Percentiles rank a stretch among this genome's conserved stretches.
phyloP scores from a whole-genome alignment of 2,113 vertebrate genomes.

The Myanophis thanlyinensis region DNA sequence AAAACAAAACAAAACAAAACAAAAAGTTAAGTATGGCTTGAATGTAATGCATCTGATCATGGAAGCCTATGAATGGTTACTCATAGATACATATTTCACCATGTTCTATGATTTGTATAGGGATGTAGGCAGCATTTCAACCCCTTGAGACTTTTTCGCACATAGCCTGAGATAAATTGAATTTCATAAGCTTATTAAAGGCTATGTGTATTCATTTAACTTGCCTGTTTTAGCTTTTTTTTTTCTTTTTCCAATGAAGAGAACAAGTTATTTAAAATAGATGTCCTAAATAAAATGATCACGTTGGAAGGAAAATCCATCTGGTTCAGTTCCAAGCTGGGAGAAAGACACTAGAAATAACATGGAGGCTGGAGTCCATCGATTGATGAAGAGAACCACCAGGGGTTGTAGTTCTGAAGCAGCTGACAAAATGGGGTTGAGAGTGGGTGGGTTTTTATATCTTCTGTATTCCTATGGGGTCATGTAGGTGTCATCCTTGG shows the following conservation, averaged over 20 bases:
- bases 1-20: too few relatives aligned
- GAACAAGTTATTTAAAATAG: not conserved
- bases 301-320: too few relatives aligned
- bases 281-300: not conserved
- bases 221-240: not conserved
- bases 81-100: not conserved
- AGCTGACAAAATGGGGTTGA: too few relatives aligned
- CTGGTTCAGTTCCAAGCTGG: too few relatives aligned
- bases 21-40: not conserved
- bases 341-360: too few relatives aligned
- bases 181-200: not conserved
- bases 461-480: too few relatives aligned
- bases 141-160: not conserved
- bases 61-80: not conserved
- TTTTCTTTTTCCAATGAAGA: not conserved
- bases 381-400: too few relatives aligned
- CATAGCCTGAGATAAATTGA: not conserved
- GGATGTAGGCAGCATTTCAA: not conserved
- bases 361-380: too few relatives aligned
- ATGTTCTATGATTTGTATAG: not conserved
- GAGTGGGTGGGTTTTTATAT: too few relatives aligned
- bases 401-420: too few relatives aligned
- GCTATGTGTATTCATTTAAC: not conserved
- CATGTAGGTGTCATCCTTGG: too few relatives aligned
- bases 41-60: not conserved